Conservation (phyloP, 2,797 vertebrate species). For the Eptatretus atami region DNA sequence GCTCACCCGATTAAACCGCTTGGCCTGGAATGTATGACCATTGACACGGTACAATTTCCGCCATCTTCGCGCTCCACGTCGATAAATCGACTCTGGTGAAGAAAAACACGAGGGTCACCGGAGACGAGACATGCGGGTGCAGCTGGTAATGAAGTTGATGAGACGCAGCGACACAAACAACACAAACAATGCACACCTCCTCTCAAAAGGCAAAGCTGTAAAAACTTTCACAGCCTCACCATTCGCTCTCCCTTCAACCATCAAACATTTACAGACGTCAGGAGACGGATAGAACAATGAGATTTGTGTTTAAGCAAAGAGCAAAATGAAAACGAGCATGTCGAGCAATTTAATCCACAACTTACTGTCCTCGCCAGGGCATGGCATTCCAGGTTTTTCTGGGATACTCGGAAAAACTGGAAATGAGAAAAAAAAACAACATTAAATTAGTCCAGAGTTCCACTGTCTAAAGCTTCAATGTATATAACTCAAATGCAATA, state of each 20-base stretch:
- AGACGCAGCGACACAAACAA: neutral
- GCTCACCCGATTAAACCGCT: conserved; percentile 79
- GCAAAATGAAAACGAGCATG: too few species aligned
- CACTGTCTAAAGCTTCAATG: too few species aligned
- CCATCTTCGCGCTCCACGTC: conserved; percentile 75
- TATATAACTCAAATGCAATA: too few species aligned
- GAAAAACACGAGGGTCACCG: conserved; percentile 2
- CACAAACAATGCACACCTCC: too few species aligned
- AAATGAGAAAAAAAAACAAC: conserved; percentile 9
- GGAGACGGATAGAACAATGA: too few species aligned
- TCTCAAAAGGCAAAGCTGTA: too few species aligned
- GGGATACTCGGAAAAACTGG: conserved; percentile 75
- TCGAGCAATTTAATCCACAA: conserved; percentile 9
- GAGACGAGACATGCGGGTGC: neutral
- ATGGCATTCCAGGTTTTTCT: conserved; percentile 86
- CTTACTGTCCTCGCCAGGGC: conserved; percentile 92
- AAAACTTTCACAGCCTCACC: too few species aligned
- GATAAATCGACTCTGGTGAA: conserved; percentile 69
- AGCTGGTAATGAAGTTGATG: neutral
- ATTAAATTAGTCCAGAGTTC: too few species aligned
- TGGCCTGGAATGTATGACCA: conserved; percentile 90
- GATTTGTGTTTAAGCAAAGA: too few species aligned
- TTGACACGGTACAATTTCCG: conserved; percentile 91
- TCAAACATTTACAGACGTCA: too few species aligned
- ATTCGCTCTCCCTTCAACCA: too few species aligned